phyloP scores from a whole-genome alignment of 92 coral and sea anemone species.

The Epizoanthus illoricatus region DNA sequence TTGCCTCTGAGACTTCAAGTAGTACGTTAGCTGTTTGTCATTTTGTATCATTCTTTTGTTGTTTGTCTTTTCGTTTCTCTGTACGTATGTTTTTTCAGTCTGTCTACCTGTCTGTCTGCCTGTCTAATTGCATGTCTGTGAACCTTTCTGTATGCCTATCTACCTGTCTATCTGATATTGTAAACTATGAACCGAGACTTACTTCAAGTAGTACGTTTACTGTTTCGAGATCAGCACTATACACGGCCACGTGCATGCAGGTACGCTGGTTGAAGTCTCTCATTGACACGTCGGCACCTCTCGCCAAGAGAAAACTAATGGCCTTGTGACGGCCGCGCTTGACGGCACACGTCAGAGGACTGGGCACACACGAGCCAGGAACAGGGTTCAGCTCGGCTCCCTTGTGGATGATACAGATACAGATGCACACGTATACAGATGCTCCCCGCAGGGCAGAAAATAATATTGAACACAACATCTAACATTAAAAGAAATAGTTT shows the following conservation, averaged over 20 bases:
- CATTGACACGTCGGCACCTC: slow-evolving; percentile 69
- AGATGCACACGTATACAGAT: too few relatives aligned
- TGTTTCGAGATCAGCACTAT: slow-evolving; percentile 72
- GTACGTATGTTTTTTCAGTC: background rate
- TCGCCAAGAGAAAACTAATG: slow-evolving; percentile 50
- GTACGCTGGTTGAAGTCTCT: slow-evolving; percentile 61
- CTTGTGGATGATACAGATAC: slow-evolving; percentile 17
- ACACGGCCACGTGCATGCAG: slow-evolving; percentile 77
- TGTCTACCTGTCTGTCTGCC: background rate
- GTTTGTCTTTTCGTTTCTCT: background rate
- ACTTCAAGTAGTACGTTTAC: slow-evolving; percentile 65
- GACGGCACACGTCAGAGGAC: slow-evolving; percentile 74
- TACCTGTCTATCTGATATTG: background rate
- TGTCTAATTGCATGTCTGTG: background rate
- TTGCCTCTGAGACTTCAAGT: background rate
- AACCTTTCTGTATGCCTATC: too few relatives aligned
- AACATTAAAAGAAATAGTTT: too few relatives aligned
- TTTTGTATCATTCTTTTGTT: too few relatives aligned
- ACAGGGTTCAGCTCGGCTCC: slow-evolving; percentile 63
- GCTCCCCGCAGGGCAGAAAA: too few relatives aligned
- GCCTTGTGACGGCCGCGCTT: slow-evolving; percentile 72
- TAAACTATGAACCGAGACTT: background rate
- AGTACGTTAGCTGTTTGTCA: too few relatives aligned
- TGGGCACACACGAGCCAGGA: slow-evolving; percentile 52
- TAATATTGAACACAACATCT: too few relatives aligned